Conservation (phyloP, 2,888 invertebrate species). For the Neoitamus cyanurus region DNA sequence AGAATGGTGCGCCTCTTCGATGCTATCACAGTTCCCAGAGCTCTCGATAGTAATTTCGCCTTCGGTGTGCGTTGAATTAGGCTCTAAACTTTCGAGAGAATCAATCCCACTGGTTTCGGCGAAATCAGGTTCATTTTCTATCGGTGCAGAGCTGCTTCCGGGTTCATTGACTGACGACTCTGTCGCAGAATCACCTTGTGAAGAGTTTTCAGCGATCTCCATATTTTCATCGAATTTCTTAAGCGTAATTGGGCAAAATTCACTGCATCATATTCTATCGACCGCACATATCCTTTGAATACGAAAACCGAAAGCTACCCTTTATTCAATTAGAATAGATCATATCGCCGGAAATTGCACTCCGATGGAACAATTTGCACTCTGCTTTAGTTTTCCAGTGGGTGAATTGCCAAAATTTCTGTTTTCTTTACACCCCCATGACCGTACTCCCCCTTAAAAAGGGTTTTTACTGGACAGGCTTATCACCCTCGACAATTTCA, state of each 20-base stretch:
- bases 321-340: not conserved
- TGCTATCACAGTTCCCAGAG: not conserved
- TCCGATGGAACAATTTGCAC: not conserved
- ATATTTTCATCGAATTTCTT: not conserved
- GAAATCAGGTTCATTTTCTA: not conserved
- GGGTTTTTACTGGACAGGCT: not conserved
- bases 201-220: not conserved
- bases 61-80: not conserved
- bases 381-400: not conserved
- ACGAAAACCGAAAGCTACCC: not conserved
- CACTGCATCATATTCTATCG: conserved; percentile 2
- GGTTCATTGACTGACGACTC: conserved; percentile 21
- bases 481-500: not conserved
- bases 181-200: not conserved
- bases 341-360: not conserved
- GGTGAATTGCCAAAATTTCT: not conserved
- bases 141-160: not conserved
- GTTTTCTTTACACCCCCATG: not conserved
- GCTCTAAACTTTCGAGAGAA: not conserved
- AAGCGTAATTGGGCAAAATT: not conserved
- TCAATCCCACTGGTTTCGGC: not conserved
- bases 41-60: not conserved
- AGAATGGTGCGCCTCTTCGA: not conserved
- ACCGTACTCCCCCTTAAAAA: not conserved
- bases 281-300: not conserved